Base-by-base conservation (phyloP, 1,140 invertebrate genomes). In the Mya arenaria region DNA sequence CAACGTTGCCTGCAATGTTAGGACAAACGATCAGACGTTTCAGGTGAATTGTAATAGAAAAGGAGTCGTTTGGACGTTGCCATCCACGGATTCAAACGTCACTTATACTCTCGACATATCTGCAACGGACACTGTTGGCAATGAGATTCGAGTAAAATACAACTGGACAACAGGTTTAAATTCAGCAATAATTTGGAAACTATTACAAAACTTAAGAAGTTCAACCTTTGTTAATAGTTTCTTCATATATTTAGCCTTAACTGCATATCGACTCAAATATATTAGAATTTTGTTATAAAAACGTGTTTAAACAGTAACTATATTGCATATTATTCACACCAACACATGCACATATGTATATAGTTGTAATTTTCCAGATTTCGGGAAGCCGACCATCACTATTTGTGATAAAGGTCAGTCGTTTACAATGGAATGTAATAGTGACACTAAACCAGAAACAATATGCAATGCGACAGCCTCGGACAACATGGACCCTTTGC, bases 311-410 rank as follows among this genome's bases (percentile, higher is more conserved):
- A 48, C n/a, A n/a, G 44, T n/a, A 48, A 48, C 10, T 48, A 48
- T 48, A 13, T 48, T 10, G 44, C 10, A 48, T 48, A 13, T 10
- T 48, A 13, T 48, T 48, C 44, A 13, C 10, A 13, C 44, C 10
- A 48, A 13, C 10, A 10, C 10, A 48, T 48, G n/a, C n/a, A 13
- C 10, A 13, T 48, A 13, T 48, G 10, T 48, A 13, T 48, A 48
- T n/a, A 48, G 10, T 48, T 48, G 10, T 48, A n/a, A n/a, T 48
- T 10, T 56, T 68, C 48, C 37, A 69, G 66, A 69, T 41, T 69
- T 69, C 25, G 15, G 2, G 5, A 25, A 6, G 4, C 66, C 66
- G 0, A n/a, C 15, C 17, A 30, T 69, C 17, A 1, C 6, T 4
- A 3, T 32, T 13, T 69, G 66, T 69, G 66, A 52, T 6, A 30